Base-by-base conservation (phyloP, 2,888 invertebrate genomes). In the Papilio demoleus region DNA sequence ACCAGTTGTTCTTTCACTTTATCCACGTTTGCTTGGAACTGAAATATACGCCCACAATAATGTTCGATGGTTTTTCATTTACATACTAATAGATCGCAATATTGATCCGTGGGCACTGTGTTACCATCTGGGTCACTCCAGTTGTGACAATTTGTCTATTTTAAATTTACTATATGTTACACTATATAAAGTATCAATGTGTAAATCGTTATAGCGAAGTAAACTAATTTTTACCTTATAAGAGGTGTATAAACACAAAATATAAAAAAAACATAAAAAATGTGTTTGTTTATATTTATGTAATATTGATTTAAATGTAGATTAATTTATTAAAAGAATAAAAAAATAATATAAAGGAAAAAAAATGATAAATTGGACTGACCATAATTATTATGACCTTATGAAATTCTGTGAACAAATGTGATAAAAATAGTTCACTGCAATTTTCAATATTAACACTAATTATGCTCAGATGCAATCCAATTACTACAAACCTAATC, bases 1-100 rank as follows among this genome's bases (percentile, higher is more conserved):
- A 14, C 34, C 31, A 19, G n/a, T 31, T n/a, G 59, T 59, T 59
- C 19, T 38, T 38, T 59, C 14, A 67, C 12, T 22, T 24, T 59
- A 17, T 50, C 22, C 60, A 36, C 60, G 38, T 38, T 60, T 34
- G 31, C 27, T 53, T 11, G 27, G 36, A n/a, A n/a, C 40, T 24
- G 4, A 27, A 22, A 56, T 24, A 56, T 45, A 67, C 67, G 67
- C 67, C 67, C 67, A 62, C 67, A 61, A 53, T 38, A 67, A 61
- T 62, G 56, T 14, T 45, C 17, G 19, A 53, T 53, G 42, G 45
- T 58, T 24, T 40, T 65, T 8, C 31, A 50, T 40, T 17, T 6
- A 56, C 65, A 12, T 56, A 65, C 17, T 38, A 40, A 27, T 40
- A 56, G 56, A 50, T n/a, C 24, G 53, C 53, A 38, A 53, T 56